phyloP scores from a whole-genome alignment of 2,797 vertebrate species.

The Melanotaenia parkinsoni region DNA sequence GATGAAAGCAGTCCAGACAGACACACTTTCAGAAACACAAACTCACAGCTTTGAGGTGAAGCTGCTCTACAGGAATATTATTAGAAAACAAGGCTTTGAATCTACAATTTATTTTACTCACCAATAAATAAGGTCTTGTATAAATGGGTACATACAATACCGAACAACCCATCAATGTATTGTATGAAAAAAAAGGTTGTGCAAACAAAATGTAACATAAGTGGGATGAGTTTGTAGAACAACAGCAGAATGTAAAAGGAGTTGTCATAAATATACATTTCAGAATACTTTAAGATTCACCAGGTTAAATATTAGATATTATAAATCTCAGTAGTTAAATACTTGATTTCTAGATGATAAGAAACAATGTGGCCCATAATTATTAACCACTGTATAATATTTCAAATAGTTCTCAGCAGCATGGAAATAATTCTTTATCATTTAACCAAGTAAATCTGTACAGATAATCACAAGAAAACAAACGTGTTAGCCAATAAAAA shows the following conservation, averaged over 20 bases:
- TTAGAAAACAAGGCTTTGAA: background rate
- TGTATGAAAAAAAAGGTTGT: background rate
- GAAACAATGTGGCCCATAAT: background rate
- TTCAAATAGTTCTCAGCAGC: background rate
- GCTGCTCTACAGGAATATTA: constrained; percentile 24
- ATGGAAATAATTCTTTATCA: background rate
- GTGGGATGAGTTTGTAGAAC: background rate
- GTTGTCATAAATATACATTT: background rate
- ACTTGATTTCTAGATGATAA: background rate
- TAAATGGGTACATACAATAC: too few species aligned
- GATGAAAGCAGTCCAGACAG: constrained; percentile 32
- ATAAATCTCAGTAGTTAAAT: background rate
- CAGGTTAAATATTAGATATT: background rate
- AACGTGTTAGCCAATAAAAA: background rate
- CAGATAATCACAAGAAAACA: background rate
- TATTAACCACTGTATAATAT: background rate
- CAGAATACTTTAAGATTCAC: too few species aligned
- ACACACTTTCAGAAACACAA: constrained; percentile 17
- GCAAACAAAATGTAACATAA: background rate
- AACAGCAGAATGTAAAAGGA: background rate
- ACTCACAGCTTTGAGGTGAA: constrained; percentile 16
- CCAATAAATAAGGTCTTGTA: too few species aligned
- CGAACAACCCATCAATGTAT: background rate
- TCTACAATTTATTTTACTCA: background rate
- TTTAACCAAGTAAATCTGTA: background rate